These are phyloP conservation scores for Capitulum mitella DNA, from an alignment of 2,888 invertebrate species.

Conservation along the genomic window DNA sequence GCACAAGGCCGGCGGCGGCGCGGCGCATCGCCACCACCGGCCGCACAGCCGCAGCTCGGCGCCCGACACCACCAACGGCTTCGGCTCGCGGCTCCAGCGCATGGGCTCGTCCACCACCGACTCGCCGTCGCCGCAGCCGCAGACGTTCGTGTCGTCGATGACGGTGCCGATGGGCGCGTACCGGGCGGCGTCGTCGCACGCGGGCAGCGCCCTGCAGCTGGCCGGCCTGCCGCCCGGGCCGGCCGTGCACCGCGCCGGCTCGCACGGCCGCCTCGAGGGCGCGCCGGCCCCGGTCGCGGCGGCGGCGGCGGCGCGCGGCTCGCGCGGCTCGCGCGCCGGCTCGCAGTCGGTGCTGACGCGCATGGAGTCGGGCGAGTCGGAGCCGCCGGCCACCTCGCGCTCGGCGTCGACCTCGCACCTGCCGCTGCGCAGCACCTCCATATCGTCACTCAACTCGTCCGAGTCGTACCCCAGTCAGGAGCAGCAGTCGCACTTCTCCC, in stretches of 20 bases:
- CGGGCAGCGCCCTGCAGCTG: conserved; percentile 11
- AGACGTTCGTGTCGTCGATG: conserved; percentile 14
- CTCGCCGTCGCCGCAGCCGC: conserved; percentile 26
- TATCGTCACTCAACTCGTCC: conserved; percentile 23
- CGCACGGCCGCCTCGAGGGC: conserved; percentile 7
- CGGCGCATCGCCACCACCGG: background rate
- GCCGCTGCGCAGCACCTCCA: conserved; percentile 25
- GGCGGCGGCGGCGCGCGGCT: background rate
- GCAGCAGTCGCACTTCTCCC: conserved; percentile 25
- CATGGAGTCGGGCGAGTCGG: conserved; percentile 24
- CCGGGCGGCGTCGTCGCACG: conserved; percentile 1
- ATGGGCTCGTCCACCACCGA: conserved; percentile 25
- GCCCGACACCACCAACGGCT: background rate
- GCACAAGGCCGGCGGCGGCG: background rate
- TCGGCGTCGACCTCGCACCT: conserved; percentile 23
- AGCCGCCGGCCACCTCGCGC: conserved; percentile 9
- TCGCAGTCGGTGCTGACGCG: conserved; percentile 17
- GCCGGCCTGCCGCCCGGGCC: conserved; percentile 3
- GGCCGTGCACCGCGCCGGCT: conserved; percentile 24
- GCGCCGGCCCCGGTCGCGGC: background rate
- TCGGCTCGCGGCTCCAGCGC: conserved; percentile 18
- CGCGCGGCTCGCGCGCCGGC: background rate
- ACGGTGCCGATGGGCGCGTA: conserved; percentile 18
- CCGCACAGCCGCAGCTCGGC: conserved; percentile 22
- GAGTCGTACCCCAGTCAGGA: conserved; percentile 21